Percentiles rank a stretch among this genome's conserved stretches.
Evolutionary conservation across 2,797 vertebrate species (phyloP).

Genomic region (Meriones psammophilus): DNA sequence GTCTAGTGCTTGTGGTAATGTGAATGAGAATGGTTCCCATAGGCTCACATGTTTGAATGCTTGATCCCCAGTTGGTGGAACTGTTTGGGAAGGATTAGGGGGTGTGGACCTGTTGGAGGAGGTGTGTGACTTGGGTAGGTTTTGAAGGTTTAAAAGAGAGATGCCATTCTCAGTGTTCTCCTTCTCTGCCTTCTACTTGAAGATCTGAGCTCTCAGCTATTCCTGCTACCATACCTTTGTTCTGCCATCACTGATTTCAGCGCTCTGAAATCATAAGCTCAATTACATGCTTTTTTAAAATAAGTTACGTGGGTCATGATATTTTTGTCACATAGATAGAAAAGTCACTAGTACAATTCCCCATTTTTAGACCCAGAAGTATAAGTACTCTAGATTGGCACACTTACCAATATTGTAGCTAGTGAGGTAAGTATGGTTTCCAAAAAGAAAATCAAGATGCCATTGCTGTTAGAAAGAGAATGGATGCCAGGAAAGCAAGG

Average conservation of each 20-base stretch:
- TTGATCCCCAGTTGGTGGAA: neutral
- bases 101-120: neutral
- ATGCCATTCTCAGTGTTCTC: neutral
- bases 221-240: neutral
- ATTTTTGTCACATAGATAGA: neutral
- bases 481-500: neutral
- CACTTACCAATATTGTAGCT: neutral
- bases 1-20: neutral
- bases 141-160: neutral
- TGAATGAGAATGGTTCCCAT: neutral
- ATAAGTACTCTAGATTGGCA: neutral
- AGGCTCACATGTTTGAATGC: neutral
- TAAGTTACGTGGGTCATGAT: neutral
- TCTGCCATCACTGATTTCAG: neutral
- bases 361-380: neutral
- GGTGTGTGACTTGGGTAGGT: neutral
- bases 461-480: neutral
- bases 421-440: neutral
- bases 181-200: neutral
- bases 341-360: neutral
- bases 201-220: neutral
- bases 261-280: neutral
- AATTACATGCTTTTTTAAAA: neutral
- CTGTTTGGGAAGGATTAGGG: neutral
- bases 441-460: neutral